phyloP scores from a whole-genome alignment of 35 echinoderm and acorn worm genomes.

The Ophiothrix spiculata region DNA sequence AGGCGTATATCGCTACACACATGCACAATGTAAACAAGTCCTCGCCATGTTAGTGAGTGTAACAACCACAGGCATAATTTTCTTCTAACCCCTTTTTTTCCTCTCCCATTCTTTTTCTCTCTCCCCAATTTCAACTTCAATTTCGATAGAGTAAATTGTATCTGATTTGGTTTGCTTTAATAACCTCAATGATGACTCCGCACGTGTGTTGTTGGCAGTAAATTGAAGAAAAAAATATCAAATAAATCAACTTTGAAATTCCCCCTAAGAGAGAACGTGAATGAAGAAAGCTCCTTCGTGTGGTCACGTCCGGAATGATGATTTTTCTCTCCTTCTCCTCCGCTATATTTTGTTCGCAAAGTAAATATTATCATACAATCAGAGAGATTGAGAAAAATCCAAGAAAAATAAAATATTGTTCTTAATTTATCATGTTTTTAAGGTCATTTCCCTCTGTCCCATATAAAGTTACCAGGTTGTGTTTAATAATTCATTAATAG shows the following conservation, averaged over 20 bases:
- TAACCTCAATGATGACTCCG: background rate
- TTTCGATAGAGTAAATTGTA: background rate
- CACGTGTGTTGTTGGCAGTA: background rate
- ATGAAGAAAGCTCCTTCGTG: background rate
- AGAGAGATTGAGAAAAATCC: too few relatives aligned
- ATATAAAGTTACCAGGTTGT: too few relatives aligned
- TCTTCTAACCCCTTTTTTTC: slow-evolving; percentile 2
- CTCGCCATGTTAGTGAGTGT: background rate
- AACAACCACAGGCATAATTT: background rate
- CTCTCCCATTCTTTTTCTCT: too few relatives aligned
- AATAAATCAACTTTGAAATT: slow-evolving; percentile 1
- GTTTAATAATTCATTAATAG: too few relatives aligned
- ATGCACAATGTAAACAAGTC: slow-evolving; percentile 7
- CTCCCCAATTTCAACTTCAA: slow-evolving; percentile 11
- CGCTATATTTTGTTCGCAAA: too few relatives aligned
- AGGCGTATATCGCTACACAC: background rate
- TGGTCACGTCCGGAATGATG: background rate
- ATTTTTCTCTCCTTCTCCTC: background rate
- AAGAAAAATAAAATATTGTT: too few relatives aligned
- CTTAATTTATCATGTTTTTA: too few relatives aligned
- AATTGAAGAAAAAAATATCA: background rate
- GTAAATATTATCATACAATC: too few relatives aligned
- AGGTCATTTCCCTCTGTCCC: too few relatives aligned
- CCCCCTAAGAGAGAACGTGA: background rate
- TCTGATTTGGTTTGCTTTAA: slow-evolving; percentile 1